Evolutionary conservation across 1,140 invertebrate genomes (phyloP).

Genomic region (Eueides isabella): DNA sequence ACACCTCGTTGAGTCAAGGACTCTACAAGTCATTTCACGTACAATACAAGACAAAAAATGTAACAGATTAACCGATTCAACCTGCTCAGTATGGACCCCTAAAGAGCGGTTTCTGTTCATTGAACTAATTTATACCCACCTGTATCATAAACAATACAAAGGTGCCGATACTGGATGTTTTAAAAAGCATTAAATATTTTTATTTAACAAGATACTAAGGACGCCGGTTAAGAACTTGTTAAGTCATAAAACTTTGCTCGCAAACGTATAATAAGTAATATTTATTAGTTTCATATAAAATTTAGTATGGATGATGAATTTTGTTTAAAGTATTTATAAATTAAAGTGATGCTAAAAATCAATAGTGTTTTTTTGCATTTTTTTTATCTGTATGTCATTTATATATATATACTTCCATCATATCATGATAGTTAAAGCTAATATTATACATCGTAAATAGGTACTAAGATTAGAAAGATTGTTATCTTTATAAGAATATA

Average conservation of each 20-base stretch:
- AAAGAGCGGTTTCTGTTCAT: constrained; percentile 70
- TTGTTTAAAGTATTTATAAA: not conserved
- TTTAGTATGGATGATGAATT: not conserved
- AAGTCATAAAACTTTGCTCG: constrained; percentile 54
- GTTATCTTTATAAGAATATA: no score
- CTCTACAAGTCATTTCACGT: constrained; percentile 68
- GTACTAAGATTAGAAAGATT: no score
- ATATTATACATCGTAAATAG: no score
- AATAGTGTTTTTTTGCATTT: not conserved
- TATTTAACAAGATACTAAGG: constrained; percentile 52
- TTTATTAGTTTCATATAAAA: not conserved
- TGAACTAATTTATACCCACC: constrained; percentile 77
- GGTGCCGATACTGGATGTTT: constrained; percentile 64
- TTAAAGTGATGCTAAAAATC: constrained; percentile 2
- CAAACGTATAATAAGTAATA: constrained; percentile 13
- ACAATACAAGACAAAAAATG: constrained; percentile 70
- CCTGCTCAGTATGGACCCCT: constrained; percentile 72
- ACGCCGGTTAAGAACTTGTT: constrained; percentile 55
- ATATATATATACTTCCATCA: no score
- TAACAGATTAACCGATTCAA: constrained; percentile 76
- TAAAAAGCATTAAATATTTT: constrained; percentile 66
- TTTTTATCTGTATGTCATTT: not conserved
- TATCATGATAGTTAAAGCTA: no score
- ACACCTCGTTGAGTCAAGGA: constrained; percentile 81
- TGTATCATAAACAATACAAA: constrained; percentile 76